Percentiles rank a stretch among this genome's conserved stretches.
These are phyloP conservation scores for Aeoliscus strigatus DNA, from an alignment of 2,797 vertebrate genomes.

Conservation along the genomic window DNA sequence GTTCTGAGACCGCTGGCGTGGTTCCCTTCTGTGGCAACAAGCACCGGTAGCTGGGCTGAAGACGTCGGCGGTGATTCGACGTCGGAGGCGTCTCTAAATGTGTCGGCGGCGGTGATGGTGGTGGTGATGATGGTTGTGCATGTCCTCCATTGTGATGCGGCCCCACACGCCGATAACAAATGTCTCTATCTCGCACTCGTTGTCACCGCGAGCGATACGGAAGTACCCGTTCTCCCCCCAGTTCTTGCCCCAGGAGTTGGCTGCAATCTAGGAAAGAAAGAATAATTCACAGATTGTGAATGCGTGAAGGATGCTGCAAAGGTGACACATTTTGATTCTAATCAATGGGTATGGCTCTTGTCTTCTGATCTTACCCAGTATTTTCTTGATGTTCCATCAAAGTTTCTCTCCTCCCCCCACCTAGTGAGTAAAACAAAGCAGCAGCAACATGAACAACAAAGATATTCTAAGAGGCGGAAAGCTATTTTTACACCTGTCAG, in stretches of 20 bases:
- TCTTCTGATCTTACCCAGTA: slow-evolving; percentile 84
- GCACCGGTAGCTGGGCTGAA: no score
- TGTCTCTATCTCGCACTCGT: slow-evolving; percentile 93
- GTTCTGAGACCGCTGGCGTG: slow-evolving; percentile 1
- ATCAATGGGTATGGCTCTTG: background rate
- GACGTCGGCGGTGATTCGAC: no score
- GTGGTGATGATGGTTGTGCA: slow-evolving; percentile 76
- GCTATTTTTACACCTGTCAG: slow-evolving; percentile 25
- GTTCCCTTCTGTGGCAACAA: background rate
- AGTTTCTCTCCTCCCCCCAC: slow-evolving; percentile 88
- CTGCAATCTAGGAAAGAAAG: slow-evolving; percentile 77
- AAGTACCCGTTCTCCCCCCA: slow-evolving; percentile 94
- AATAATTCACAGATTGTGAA: background rate
- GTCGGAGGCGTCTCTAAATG: slow-evolving; percentile 59
- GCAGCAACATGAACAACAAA: no score
- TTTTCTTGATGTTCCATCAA: slow-evolving; percentile 78
- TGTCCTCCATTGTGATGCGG: slow-evolving; percentile 91
- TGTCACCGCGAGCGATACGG: slow-evolving; percentile 87
- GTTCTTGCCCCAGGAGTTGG: slow-evolving; percentile 93
- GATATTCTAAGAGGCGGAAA: background rate
- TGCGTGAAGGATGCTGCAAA: background rate
- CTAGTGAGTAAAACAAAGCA: slow-evolving; percentile 62
- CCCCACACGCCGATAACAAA: slow-evolving; percentile 96
- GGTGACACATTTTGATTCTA: no score
- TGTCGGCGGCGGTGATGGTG: slow-evolving; percentile 61